Conservation (phyloP, 2,113 vertebrate species). For the Vidua macroura region DNA sequence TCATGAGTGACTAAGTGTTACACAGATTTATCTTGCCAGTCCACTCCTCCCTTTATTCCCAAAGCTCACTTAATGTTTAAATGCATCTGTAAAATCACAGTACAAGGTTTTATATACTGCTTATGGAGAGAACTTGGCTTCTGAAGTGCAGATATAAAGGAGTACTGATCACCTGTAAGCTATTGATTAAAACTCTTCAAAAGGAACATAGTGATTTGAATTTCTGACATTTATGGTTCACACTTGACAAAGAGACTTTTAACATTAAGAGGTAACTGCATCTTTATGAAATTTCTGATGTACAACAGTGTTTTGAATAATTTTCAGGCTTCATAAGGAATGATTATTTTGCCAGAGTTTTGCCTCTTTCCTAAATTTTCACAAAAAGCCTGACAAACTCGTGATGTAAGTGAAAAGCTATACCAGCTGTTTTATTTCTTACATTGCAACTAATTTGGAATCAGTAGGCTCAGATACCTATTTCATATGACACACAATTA, state of each 20-base stretch:
- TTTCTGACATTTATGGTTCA: not conserved
- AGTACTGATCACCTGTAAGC: not conserved
- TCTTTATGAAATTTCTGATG: not conserved
- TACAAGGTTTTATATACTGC: not conserved
- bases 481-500: not conserved
- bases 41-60: not conserved
- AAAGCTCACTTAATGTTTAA: not conserved
- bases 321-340: not conserved
- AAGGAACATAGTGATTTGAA: not conserved
- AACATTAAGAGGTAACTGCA: not conserved
- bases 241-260: not conserved
- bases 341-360: not conserved
- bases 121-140: not conserved
- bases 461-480: not conserved
- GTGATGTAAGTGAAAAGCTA: not conserved
- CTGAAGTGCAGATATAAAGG: not conserved
- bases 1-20: not conserved
- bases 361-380: not conserved
- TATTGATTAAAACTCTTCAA: not conserved
- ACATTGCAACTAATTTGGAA: not conserved
- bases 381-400: rapidly evolving
- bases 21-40: not conserved
- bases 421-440: not conserved
- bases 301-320: not conserved
- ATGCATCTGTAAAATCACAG: not conserved